A percentile compares a stretch with the other conserved stretches of the same genome.
Conservation (phyloP, 1,140 invertebrate genomes). For the Drosophila nasuta region DNA sequence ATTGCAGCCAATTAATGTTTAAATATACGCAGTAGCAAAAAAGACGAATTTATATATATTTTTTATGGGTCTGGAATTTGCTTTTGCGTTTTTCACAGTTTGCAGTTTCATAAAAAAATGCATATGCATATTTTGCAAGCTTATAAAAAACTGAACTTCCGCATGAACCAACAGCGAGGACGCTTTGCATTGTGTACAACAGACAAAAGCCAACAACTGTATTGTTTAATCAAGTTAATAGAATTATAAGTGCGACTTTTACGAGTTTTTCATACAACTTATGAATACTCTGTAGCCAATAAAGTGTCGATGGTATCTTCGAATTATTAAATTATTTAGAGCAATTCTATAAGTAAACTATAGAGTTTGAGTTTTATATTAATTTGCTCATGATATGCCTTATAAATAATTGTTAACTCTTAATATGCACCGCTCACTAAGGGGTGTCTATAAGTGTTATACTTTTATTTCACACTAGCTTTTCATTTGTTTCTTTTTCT, state of each 20-base stretch:
- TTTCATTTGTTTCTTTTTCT: constrained; percentile 17
- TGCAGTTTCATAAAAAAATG: constrained; percentile 56
- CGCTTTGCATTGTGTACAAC: constrained; percentile 28
- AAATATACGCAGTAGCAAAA: constrained; percentile 29
- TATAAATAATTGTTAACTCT: no score
- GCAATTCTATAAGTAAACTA: no score
- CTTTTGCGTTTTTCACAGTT: constrained; percentile 53
- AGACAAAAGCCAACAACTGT: constrained; percentile 59
- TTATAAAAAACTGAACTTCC: constrained; percentile 52
- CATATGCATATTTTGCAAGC: constrained; percentile 35
- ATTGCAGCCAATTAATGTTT: constrained; percentile 39
- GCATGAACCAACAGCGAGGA: neutral
- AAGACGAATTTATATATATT: constrained; percentile 9
- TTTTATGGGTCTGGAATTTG: constrained; percentile 43
- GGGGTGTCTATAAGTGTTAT: constrained; percentile 8
- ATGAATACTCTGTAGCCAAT: neutral
- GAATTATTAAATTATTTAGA: neutral
- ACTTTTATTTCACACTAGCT: neutral
- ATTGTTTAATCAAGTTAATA: constrained; percentile 83
- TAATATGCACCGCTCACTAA: neutral
- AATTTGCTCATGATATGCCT: no score
- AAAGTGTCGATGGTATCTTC: neutral
- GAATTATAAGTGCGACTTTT: constrained; percentile 71
- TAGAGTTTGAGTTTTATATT: no score
- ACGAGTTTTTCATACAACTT: constrained; percentile 28